These are phyloP conservation scores for Sorex fumeus DNA, from an alignment of 2,113 vertebrate genomes.

Conservation along the genomic window DNA sequence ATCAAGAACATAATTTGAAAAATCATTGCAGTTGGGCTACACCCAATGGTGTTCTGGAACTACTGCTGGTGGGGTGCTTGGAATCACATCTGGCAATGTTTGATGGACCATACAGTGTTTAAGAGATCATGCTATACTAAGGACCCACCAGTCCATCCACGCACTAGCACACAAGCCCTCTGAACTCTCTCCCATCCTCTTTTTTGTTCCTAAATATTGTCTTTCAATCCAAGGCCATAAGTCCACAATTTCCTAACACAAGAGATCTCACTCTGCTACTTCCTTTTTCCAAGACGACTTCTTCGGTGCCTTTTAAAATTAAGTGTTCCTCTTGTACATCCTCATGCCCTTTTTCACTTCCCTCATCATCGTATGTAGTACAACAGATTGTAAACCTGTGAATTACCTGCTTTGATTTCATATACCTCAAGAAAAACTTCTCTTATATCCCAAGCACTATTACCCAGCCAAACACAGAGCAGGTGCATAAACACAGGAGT, in stretches of 20 bases:
- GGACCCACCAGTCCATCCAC: not conserved
- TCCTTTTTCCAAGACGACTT: not conserved
- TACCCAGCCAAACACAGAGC: not conserved
- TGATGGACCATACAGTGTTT: too few species aligned
- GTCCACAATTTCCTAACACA: not conserved
- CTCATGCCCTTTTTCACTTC: not conserved
- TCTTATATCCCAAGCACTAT: not conserved
- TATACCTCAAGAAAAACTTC: not conserved
- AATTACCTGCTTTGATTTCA: not conserved
- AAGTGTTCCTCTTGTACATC: not conserved
- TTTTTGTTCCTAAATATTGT: not conserved
- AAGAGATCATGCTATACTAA: not conserved
- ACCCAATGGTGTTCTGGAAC: too few species aligned
- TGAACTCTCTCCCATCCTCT: not conserved
- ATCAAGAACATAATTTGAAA: conserved; percentile 14
- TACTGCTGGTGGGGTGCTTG: too few species aligned
- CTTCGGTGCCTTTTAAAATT: not conserved
- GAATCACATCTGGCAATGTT: too few species aligned
- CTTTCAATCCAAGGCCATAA: not conserved
- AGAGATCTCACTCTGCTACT: not conserved
- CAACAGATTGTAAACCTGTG: not conserved
- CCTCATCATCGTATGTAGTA: not conserved
- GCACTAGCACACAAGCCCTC: not conserved
- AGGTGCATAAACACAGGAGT: not conserved
- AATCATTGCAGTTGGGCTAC: not conserved